phyloP scores from a whole-genome alignment of 2,113 vertebrate species.

The Siphamia tubifer region DNA sequence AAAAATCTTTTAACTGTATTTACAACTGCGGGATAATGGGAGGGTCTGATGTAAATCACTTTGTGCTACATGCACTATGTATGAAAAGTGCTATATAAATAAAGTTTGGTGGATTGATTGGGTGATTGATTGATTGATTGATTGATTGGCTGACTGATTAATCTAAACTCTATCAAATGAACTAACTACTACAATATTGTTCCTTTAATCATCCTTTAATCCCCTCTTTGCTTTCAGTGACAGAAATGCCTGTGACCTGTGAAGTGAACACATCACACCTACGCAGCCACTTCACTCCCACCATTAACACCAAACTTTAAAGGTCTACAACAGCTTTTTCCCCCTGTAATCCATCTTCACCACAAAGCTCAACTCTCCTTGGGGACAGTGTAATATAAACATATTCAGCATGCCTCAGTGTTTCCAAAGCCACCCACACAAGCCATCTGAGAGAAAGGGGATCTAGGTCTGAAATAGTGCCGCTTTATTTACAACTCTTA shows the following conservation, averaged over 20 bases:
- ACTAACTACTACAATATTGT: too few relatives aligned
- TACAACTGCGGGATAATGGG: too few relatives aligned
- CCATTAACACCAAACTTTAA: slow-evolving; percentile 74
- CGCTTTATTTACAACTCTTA: slow-evolving; percentile 70
- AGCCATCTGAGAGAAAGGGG: slow-evolving; percentile 59
- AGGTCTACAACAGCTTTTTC: slow-evolving; percentile 61
- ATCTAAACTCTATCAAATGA: too few relatives aligned
- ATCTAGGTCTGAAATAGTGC: slow-evolving; percentile 64
- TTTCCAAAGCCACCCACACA: slow-evolving; percentile 73
- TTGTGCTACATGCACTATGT: too few relatives aligned
- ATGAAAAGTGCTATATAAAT: too few relatives aligned
- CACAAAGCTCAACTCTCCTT: slow-evolving; percentile 63
- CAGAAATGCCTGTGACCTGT: slow-evolving; percentile 42
- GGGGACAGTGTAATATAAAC: slow-evolving; percentile 71
- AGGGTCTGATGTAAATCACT: too few relatives aligned
- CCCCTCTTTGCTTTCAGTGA: slow-evolving; percentile 7
- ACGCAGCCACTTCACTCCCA: slow-evolving; percentile 70
- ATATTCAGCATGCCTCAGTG: slow-evolving; percentile 69
- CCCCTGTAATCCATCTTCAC: slow-evolving; percentile 66
- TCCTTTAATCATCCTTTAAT: too few relatives aligned
- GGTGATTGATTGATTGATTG: too few relatives aligned
- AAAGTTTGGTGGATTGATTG: too few relatives aligned
- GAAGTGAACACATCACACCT: slow-evolving; percentile 69
- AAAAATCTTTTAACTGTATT: too few relatives aligned
- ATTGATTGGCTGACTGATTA: too few relatives aligned